phyloP scores from a whole-genome alignment of 2,888 invertebrate genomes.

The Metallyticus violacea region DNA sequence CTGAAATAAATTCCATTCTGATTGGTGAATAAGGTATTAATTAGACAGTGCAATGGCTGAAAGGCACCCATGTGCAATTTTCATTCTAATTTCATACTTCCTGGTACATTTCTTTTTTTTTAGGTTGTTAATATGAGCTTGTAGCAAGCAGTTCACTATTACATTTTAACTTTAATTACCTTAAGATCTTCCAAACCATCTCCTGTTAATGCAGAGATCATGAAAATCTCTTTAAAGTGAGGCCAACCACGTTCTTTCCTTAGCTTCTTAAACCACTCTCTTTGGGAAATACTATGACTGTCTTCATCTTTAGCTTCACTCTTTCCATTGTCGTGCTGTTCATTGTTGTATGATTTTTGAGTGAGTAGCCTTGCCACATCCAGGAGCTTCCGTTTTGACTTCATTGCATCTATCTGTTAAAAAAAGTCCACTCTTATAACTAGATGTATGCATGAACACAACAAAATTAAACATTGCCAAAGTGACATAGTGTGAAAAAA shows the following conservation, averaged over 20 bases:
- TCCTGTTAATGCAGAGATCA: constrained; percentile 82
- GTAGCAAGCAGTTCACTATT: not conserved
- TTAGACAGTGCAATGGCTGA: no score
- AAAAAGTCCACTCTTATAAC: not conserved
- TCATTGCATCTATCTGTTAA: constrained; percentile 65
- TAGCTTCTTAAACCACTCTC: constrained; percentile 11
- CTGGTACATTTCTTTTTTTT: no score
- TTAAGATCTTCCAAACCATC: constrained; percentile 70
- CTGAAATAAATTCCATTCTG: no score
- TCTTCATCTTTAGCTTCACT: not conserved
- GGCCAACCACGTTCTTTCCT: constrained; percentile 56
- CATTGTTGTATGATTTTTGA: constrained; percentile 41
- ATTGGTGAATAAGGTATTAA: no score
- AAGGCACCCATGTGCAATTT: no score
- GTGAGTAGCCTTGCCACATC: constrained; percentile 68
- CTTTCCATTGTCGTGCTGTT: not conserved
- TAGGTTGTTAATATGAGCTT: no score
- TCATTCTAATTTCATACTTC: no score
- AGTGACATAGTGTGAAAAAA: no score
- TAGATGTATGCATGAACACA: no score
- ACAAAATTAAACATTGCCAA: no score
- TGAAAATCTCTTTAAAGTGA: constrained; percentile 84
- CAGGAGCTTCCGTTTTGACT: constrained; percentile 70
- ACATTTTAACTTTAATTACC: constrained; percentile 46
- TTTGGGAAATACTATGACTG: not conserved